Evolutionary conservation across 1,140 invertebrate species (phyloP), one percentile per base, ranked within the genome.

Genomic region (Probaryconus sp.): DNA sequence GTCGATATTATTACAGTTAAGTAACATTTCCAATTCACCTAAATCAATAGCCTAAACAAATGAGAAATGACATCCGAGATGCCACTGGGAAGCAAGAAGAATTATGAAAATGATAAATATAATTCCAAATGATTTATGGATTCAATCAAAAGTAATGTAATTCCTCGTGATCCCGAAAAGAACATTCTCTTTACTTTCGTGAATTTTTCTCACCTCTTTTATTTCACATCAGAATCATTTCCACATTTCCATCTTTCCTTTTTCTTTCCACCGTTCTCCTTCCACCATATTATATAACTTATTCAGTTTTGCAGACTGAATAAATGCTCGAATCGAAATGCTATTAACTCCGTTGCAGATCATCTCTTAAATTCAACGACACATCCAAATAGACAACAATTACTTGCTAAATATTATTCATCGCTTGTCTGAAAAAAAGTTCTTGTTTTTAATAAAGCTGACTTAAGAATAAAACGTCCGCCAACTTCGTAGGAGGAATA

Each of bases 371-470:
- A n/a, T n/a, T n/a, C n/a, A n/a, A n/a, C n/a, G n/a, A n/a, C n/a
- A n/a, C n/a, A n/a, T n/a, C n/a, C n/a, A n/a, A n/a, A n/a, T n/a
- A n/a, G n/a, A 40, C 7, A 9, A 10, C 7, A 17, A 47, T 10
- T 3, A 0, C 43, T 13, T 11, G 11, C 16, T 50, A 47, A 45
- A 61, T 61, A 58, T 58, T 50, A 50, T n/a, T n/a, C n/a, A n/a
- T n/a, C n/a, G n/a, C n/a, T n/a, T n/a, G n/a, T n/a, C n/a, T n/a
- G n/a, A n/a, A n/a, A n/a, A n/a, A n/a, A n/a, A n/a, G n/a, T 4
- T 50, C 5, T 56, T 50, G 31, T 50, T 67, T 55, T 58, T 68
- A 50, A 50, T 43, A 48, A 45, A 21, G 13, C 33, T 28, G 51
- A 67, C 24, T 55, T 69, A 51, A 37, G 11, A 51, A 55, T 43